phyloP scores from a whole-genome alignment of 2,113 vertebrate species.

The Falcunculus frontatus region DNA sequence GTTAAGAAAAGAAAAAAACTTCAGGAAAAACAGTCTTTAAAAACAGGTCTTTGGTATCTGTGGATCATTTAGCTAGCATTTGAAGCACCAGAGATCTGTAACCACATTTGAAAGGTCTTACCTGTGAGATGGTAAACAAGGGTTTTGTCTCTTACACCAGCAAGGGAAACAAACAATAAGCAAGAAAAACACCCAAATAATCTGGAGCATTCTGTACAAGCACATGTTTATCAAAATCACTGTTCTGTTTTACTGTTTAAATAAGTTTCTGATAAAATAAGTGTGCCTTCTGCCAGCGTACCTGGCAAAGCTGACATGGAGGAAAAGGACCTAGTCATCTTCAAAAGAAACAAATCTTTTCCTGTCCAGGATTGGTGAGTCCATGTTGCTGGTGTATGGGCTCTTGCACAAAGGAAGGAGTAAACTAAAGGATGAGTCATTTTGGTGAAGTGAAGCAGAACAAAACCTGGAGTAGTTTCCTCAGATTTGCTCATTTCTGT shows the following conservation, averaged over 20 bases:
- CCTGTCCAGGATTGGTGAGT: not conserved
- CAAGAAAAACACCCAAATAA: not conserved
- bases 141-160: not conserved
- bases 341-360: not conserved
- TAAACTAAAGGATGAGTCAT: not conserved
- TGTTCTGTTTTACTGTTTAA: not conserved
- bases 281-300: not conserved
- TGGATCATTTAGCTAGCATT: not conserved
- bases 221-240: not conserved
- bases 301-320: not conserved
- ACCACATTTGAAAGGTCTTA: not conserved
- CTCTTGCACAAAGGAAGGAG: not conserved
- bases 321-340: not conserved
- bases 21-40: not conserved
- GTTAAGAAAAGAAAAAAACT: not conserved
- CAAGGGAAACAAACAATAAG: not conserved
- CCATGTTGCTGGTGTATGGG: not conserved
- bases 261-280: not conserved
- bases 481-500: not conserved
- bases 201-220: not conserved
- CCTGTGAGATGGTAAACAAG: not conserved
- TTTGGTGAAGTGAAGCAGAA: not conserved
- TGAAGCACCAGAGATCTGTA: not conserved
- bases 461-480: not conserved
- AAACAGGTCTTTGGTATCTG: not conserved